Conservation (phyloP, 2,113 vertebrate genomes). For the Corythaixoides concolor region DNA sequence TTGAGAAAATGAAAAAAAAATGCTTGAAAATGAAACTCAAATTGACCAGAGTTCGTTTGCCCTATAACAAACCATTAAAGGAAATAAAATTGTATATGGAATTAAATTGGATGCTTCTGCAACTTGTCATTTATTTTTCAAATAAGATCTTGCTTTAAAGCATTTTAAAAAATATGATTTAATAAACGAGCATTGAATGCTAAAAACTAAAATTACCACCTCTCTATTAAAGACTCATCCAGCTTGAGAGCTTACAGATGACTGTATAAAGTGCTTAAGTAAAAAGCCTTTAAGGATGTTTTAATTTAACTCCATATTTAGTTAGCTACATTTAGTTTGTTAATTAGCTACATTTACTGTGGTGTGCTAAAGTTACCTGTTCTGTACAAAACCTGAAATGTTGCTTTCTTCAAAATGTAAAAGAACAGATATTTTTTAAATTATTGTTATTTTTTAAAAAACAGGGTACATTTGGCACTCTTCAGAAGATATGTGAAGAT, state of each 20-base stretch:
- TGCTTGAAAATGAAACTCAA: not conserved
- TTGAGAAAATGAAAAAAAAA: not conserved
- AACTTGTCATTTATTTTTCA: not conserved
- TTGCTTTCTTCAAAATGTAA: not conserved
- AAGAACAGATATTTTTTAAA: not conserved
- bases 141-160: not conserved
- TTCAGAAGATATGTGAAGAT: conserved; percentile 98
- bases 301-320: not conserved
- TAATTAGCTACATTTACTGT: not conserved
- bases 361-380: not conserved
- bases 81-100: not conserved
- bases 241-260: not conserved
- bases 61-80: not conserved
- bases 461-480: conserved; percentile 93
- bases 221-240: not conserved
- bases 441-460: not conserved
- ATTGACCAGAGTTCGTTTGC: too few relatives aligned
- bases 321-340: too few relatives aligned
- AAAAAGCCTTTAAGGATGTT: not conserved
- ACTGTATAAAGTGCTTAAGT: not conserved
- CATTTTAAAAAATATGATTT: not conserved
- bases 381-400: not conserved
- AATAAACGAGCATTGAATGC: not conserved
- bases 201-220: not conserved
- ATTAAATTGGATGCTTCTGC: not conserved